A percentile compares a stretch with the other conserved stretches of the same genome.
These are phyloP conservation scores for Loris lydekkerianus DNA, from an alignment of 2,797 vertebrate genomes.

Conservation along the genomic window DNA sequence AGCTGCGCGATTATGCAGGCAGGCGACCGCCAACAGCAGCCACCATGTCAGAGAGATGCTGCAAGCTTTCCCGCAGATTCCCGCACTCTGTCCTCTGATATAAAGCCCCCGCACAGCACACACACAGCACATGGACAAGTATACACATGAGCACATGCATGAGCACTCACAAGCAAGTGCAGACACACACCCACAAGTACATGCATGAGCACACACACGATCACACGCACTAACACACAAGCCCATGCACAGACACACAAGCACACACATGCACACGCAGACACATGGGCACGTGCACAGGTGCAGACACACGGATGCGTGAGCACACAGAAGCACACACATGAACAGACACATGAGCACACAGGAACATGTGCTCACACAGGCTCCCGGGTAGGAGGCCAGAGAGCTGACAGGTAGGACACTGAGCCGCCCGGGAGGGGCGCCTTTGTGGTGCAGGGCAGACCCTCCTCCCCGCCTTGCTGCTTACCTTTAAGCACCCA, in stretches of 20 bases:
- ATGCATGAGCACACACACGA: accelerated
- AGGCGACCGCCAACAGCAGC: background rate
- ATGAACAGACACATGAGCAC: background rate
- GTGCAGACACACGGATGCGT: background rate
- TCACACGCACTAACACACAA: background rate
- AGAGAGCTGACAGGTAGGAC: background rate
- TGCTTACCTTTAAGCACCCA: constrained; percentile 88
- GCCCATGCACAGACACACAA: background rate
- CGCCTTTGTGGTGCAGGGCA: accelerated
- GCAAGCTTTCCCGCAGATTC: accelerated
- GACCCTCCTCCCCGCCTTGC: accelerated
- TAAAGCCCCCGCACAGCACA: background rate
- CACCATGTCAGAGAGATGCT: background rate
- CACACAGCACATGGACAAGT: background rate
- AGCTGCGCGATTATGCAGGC: accelerated
- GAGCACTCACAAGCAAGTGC: background rate
- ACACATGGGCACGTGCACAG: accelerated
- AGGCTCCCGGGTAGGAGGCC: background rate
- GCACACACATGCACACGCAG: accelerated
- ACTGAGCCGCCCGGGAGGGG: accelerated
- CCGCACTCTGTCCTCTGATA: accelerated
- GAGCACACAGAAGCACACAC: too few relatives aligned
- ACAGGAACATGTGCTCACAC: background rate
- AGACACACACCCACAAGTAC: background rate
- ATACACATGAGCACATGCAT: background rate